Conservation (phyloP, 2,797 vertebrate genomes). For the Urosaurus nigricauda region DNA sequence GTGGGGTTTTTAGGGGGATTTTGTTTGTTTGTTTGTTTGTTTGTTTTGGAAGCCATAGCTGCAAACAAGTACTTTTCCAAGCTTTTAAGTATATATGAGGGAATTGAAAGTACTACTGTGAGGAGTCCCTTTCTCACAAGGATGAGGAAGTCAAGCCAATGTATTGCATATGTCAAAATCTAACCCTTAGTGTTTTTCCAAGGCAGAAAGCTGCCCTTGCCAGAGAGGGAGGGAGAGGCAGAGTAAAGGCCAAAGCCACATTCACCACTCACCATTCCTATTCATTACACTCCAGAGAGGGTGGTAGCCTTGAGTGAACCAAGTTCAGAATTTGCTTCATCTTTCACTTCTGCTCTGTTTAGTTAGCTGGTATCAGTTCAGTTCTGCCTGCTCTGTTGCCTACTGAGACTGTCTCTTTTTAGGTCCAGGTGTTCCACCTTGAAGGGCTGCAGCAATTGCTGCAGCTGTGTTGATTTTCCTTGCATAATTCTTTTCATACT, state of each 20-base stretch:
- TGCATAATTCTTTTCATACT: neutral
- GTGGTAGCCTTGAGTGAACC: too few relatives aligned
- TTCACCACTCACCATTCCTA: neutral
- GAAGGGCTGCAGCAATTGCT: neutral
- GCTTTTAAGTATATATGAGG: too few relatives aligned
- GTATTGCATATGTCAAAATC: too few relatives aligned
- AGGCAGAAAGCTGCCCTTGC: neutral
- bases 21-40: too few relatives aligned
- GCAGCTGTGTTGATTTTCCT: neutral
- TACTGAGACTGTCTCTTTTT: neutral
- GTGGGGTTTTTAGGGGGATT: too few relatives aligned
- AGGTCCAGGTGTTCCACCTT: neutral
- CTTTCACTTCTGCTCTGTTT: neutral
- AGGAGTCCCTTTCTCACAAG: too few relatives aligned
- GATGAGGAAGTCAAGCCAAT: too few relatives aligned
- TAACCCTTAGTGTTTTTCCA: neutral
- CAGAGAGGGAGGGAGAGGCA: neutral
- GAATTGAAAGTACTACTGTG: too few relatives aligned
- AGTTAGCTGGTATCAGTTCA: neutral
- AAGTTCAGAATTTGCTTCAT: neutral
- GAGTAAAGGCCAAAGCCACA: neutral
- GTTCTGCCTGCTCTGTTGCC: neutral
- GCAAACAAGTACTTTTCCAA: too few relatives aligned
- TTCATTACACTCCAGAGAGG: neutral
- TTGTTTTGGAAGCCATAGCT: too few relatives aligned